Evolutionary conservation across 2,797 vertebrate species (phyloP).

Genomic region (Gila robusta): DNA sequence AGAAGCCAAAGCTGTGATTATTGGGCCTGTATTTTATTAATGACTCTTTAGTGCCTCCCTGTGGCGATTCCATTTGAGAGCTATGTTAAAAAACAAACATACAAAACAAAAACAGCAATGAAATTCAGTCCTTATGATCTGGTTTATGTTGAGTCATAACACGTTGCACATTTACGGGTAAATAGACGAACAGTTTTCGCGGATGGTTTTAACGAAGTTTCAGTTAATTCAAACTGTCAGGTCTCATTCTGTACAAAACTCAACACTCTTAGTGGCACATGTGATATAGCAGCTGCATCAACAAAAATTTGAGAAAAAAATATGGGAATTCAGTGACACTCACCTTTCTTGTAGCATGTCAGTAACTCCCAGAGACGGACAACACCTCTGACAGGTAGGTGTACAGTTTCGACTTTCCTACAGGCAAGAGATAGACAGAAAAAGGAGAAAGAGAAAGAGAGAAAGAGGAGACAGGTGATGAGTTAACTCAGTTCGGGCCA

Average conservation of each 20-base stretch:
- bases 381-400: constrained; percentile 79
- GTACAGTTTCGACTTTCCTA: constrained; percentile 79
- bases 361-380: constrained; percentile 78
- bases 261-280: background rate
- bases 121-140: constrained; percentile 7
- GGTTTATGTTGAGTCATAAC: background rate
- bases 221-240: background rate
- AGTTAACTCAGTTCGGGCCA: constrained; percentile 33
- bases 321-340: background rate
- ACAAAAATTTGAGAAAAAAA: constrained; percentile 19
- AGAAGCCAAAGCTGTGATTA: constrained; percentile 13
- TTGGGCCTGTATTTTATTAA: constrained; percentile 54
- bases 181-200: background rate
- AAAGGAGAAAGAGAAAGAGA: constrained; percentile 46
- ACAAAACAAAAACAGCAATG: background rate
- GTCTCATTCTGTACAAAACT: background rate
- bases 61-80: constrained; percentile 65
- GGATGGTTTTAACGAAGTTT: background rate
- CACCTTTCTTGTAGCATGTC: constrained; percentile 82
- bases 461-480: constrained; percentile 51
- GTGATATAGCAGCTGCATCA: background rate
- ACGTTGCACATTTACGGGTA: background rate
- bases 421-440: constrained; percentile 53
- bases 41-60: constrained; percentile 75
- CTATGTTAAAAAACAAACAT: constrained; percentile 7